These are phyloP conservation scores for Heliothis virescens DNA, from an alignment of 1,140 invertebrate species.

Conservation along the genomic window DNA sequence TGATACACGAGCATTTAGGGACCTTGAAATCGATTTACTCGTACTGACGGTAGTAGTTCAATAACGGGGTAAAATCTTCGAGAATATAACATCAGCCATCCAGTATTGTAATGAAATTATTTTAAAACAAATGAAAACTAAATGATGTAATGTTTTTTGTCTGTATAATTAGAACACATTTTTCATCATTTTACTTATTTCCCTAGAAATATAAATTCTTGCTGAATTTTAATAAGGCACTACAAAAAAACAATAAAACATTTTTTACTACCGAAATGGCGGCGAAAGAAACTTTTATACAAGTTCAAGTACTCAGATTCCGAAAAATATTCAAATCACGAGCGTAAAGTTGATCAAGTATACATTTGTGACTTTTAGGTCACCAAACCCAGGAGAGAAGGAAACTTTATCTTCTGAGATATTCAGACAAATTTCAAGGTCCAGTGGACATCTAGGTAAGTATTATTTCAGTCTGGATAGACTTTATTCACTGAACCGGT, in stretches of 20 bases:
- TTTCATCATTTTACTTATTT: neutral
- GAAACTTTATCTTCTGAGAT: constrained; percentile 29
- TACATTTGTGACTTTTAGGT: constrained; percentile 32
- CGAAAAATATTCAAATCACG: constrained; percentile 52
- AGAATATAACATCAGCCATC: too few relatives aligned
- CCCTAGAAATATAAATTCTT: neutral
- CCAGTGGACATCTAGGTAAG: constrained; percentile 12
- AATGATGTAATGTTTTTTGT: too few relatives aligned
- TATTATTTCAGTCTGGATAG: constrained; percentile 14
- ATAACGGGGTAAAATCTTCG: too few relatives aligned
- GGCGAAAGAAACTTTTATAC: constrained; percentile 29
- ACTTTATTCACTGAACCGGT: neutral
- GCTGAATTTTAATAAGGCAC: constrained; percentile 1
- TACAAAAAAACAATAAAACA: constrained; percentile 17
- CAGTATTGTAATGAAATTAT: too few relatives aligned
- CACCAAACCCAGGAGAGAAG: constrained; percentile 15
- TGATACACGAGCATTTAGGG: neutral
- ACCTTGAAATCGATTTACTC: neutral
- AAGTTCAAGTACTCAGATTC: constrained; percentile 14
- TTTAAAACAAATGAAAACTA: too few relatives aligned
- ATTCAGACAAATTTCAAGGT: constrained; percentile 4
- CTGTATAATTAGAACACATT: too few relatives aligned
- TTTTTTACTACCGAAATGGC: constrained; percentile 27
- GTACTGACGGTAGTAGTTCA: too few relatives aligned
- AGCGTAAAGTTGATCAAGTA: constrained; percentile 47